Conservation (phyloP, 2,888 invertebrate species). For the Apocheima hispidaria region DNA sequence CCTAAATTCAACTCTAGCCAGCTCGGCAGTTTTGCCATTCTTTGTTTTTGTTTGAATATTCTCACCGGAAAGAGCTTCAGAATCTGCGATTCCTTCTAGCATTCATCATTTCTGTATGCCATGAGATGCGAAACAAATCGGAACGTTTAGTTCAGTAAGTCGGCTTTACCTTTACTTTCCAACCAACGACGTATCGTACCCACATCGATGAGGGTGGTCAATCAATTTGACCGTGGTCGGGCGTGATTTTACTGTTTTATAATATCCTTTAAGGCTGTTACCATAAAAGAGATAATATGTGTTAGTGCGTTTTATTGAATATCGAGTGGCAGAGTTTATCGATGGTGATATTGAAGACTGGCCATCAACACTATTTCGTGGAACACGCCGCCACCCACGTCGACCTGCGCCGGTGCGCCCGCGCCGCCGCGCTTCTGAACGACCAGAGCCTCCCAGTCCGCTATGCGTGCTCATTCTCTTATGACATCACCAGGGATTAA, state of each 20-base stretch:
- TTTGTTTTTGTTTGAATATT: conserved; percentile 27
- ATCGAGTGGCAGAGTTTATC: conserved; percentile 63
- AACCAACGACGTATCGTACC: conserved; percentile 2
- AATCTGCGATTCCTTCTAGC: conserved; percentile 1
- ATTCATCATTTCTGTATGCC: conserved; percentile 18
- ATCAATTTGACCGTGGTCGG: conserved; percentile 36
- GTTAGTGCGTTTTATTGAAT: conserved; percentile 54
- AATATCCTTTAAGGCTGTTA: conserved; percentile 42
- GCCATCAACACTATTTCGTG: conserved; percentile 74
- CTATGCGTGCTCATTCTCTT: conserved; percentile 57
- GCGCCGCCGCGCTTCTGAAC: conserved; percentile 16
- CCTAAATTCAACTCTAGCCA: no score
- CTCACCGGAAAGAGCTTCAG: background rate
- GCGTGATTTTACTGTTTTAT: conserved; percentile 43
- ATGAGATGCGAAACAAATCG: conserved; percentile 19
- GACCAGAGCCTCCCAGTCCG: conserved; percentile 51
- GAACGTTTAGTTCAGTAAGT: conserved; percentile 15
- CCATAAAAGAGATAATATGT: conserved; percentile 38
- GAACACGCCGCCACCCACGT: conserved; percentile 82
- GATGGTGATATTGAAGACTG: conserved; percentile 62
- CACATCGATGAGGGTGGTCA: conserved; percentile 42
- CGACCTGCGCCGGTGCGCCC: conserved; percentile 44
- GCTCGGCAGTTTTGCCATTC: conserved; percentile 17
- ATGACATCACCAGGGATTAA: conserved; percentile 55
- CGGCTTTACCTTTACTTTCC: conserved; percentile 7